A percentile compares a stretch with the other conserved stretches of the same genome.
phyloP scores from a whole-genome alignment of 23 tunicate genomes.

The Ascidia mentula region DNA sequence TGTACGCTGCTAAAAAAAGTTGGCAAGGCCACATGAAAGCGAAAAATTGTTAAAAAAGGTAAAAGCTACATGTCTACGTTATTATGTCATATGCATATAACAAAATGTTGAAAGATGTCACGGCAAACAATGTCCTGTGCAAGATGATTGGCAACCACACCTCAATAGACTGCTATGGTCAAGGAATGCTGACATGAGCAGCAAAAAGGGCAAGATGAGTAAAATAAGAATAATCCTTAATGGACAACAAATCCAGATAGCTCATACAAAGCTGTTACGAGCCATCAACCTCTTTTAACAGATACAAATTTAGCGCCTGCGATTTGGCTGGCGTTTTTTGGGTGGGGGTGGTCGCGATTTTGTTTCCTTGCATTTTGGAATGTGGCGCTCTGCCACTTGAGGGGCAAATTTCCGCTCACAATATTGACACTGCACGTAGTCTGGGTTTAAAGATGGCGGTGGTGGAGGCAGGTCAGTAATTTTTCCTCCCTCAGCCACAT shows the following conservation, averaged over 20 bases:
- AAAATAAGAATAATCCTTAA: too few relatives aligned
- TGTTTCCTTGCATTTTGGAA: constrained; percentile 88
- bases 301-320: not conserved
- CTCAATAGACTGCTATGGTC: too few relatives aligned
- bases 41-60: not conserved
- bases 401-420: constrained; percentile 90
- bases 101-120: not conserved
- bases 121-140: not conserved
- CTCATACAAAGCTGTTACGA: too few relatives aligned
- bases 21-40: not conserved
- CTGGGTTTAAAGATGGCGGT: constrained; percentile 71
- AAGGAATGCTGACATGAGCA: too few relatives aligned
- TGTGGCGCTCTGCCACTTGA: constrained; percentile 84
- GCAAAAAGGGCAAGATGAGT: too few relatives aligned
- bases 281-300: too few relatives aligned
- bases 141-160: not conserved
- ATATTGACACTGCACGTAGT: constrained; percentile 79
- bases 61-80: not conserved
- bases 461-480: constrained; percentile 84
- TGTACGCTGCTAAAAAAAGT: not conserved
- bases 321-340: not conserved
- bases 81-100: not conserved
- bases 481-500: constrained; percentile 74
- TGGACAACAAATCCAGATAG: too few relatives aligned
- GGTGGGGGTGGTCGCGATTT: constrained; percentile 70